These are phyloP conservation scores for Trematocara macrostoma DNA, from an alignment of 2,113 vertebrate species.

Conservation along the genomic window DNA sequence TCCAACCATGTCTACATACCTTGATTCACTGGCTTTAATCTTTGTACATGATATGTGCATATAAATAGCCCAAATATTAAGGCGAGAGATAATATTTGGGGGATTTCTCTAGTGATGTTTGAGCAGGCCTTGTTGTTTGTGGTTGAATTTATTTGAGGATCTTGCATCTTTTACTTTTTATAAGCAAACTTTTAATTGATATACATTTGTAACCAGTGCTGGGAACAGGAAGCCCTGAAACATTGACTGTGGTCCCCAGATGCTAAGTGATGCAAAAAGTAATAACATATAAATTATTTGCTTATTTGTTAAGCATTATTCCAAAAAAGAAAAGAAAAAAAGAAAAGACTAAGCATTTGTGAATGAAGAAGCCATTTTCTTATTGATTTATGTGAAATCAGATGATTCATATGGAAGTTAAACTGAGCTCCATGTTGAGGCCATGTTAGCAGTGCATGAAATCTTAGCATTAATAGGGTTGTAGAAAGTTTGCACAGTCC, in stretches of 20 bases:
- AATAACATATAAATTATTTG: neutral
- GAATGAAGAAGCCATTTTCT: neutral
- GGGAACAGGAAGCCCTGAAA: neutral
- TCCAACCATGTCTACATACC: neutral
- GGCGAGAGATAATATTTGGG: fast-evolving
- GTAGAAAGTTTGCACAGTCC: neutral
- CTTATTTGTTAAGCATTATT: neutral
- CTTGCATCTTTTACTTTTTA: neutral
- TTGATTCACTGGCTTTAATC: neutral
- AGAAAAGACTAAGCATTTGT: neutral
- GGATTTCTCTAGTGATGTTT: neutral
- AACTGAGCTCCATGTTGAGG: neutral
- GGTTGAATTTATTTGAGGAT: neutral
- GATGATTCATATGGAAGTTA: neutral
- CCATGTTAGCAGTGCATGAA: neutral
- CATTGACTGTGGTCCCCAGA: neutral
- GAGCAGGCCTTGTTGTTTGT: neutral
- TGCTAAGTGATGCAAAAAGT: neutral
- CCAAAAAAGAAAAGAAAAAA: neutral
- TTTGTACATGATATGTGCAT: neutral
- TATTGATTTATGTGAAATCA: neutral
- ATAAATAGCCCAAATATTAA: neutral
- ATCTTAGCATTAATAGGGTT: neutral
- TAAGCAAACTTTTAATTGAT: neutral
- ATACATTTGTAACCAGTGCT: neutral